phyloP scores from a whole-genome alignment of 2,797 vertebrate species.

The Parotocinclus haroldoi region DNA sequence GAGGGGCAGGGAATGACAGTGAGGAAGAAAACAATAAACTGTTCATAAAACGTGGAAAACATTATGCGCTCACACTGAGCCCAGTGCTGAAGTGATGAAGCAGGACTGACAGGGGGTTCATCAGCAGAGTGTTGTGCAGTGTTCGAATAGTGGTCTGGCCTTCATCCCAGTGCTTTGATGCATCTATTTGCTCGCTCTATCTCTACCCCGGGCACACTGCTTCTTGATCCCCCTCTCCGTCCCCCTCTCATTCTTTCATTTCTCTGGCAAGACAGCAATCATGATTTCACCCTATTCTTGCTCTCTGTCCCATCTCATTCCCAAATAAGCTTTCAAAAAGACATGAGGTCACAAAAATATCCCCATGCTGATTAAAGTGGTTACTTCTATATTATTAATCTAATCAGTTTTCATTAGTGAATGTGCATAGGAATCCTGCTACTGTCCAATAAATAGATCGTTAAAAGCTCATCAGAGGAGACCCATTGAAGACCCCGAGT shows the following conservation, averaged over 20 bases:
- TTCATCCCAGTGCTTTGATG: slow-evolving; percentile 61
- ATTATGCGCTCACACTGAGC: slow-evolving; percentile 46
- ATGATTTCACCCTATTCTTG: slow-evolving; percentile 45
- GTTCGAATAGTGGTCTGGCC: slow-evolving; percentile 49
- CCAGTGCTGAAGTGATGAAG: slow-evolving; percentile 60
- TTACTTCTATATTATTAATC: too few relatives aligned
- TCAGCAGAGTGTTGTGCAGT: slow-evolving; percentile 47
- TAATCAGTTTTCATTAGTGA: too few relatives aligned
- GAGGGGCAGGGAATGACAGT: slow-evolving; percentile 37
- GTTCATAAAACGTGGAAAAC: slow-evolving; percentile 53
- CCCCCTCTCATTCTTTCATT: slow-evolving; percentile 44
- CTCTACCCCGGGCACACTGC: too few relatives aligned
- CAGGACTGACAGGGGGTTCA: slow-evolving; percentile 59
- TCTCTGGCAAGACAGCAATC: slow-evolving; percentile 62
- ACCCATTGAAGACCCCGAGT: too few relatives aligned
- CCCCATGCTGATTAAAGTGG: not conserved
- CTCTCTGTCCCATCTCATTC: slow-evolving; percentile 62
- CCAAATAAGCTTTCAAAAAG: slow-evolving; percentile 66
- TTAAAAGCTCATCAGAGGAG: too few relatives aligned
- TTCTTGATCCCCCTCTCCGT: slow-evolving; percentile 39
- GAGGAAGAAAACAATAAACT: slow-evolving; percentile 60
- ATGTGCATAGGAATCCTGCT: too few relatives aligned
- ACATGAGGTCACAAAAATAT: slow-evolving; percentile 63
- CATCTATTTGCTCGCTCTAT: slow-evolving; percentile 36
- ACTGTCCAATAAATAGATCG: too few relatives aligned